A percentile compares a stretch with the other conserved stretches of the same genome.
phyloP scores from a whole-genome alignment of 1,140 invertebrate genomes.

The Sipha flava region DNA sequence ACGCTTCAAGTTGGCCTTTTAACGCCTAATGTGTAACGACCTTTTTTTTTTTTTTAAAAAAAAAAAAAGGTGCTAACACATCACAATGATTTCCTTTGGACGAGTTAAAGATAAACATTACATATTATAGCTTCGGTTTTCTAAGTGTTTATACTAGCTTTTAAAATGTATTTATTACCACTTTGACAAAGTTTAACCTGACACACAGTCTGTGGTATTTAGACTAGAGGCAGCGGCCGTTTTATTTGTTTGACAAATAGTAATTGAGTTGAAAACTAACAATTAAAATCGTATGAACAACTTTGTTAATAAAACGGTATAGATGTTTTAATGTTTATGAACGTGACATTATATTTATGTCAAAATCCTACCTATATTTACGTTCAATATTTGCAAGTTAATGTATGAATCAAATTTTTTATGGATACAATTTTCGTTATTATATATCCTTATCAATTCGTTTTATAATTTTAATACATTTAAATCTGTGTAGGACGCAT shows the following conservation, averaged over 20 bases:
- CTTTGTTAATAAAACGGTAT: conserved; percentile 7
- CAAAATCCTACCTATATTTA: neutral
- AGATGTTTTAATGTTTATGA: neutral
- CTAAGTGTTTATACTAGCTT: neutral
- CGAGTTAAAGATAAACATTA: neutral
- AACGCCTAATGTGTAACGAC: neutral
- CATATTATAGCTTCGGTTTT: neutral
- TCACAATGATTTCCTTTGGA: neutral
- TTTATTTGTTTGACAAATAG: conserved; percentile 3
- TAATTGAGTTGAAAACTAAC: neutral
- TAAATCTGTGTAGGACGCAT: no score
- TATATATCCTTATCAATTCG: no score
- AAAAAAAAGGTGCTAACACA: neutral
- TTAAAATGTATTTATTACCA: neutral
- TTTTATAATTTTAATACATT: no score
- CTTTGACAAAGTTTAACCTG: neutral
- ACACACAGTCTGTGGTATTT: neutral
- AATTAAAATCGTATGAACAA: neutral
- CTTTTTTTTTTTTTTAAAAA: no score
- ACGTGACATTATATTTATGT: neutral
- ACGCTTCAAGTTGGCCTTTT: conserved; percentile 18
- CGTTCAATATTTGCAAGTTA: no score
- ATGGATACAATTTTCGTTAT: no score
- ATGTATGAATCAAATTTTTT: no score
- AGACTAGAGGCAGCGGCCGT: neutral